Evolutionary conservation across 2,113 vertebrate genomes (phyloP), one percentile per base, ranked within the genome.

Genomic region (Malurus elegans): DNA sequence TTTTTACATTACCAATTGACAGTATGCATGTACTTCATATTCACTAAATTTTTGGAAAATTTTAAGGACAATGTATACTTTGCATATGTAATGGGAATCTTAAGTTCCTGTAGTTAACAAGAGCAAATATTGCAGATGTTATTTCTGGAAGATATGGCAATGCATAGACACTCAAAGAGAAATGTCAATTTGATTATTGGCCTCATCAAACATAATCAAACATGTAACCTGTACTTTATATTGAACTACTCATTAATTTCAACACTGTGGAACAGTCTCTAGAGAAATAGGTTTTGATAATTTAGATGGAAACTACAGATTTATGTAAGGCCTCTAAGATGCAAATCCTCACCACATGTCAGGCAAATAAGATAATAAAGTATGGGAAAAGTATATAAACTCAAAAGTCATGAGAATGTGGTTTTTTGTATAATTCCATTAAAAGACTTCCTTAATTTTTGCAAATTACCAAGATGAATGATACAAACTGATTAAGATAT

Each of bases 11-110:
- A 36, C 66, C 29, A n/a, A 3, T 25, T 80, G 23, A 36, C 19
- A 36, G 13, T 69, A 5, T 54, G 21, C 3, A 11, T 54, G 23
- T 36, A 36, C 24, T 73, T 83, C 0, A 0, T 45, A 34, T 11
- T 58, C 34, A 51, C 14, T 44, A 31, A 31, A 67, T 17, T 54
- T 69, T n/a, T 72, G 12, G 26, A 64, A 40, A 51, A 48, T 75
- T 92, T 85, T 79, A 53, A 67, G 47, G 13, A 18, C 32, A 58
- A 18, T 16, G 8, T 42, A 38, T 42, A 38, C 10, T 54, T 54
- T 47, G 3, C 7, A 36, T 21, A 34, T 28, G 11, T 36, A 53
- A 69, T 40, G 12, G 69, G 31, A 87, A 61, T 72, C 7, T 18
- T 34, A 40, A 74, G 5, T 32, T n/a, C 17, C 16, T 57, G 58